Conservation (phyloP, 2,888 invertebrate genomes). For the Hecatera dysodea region DNA sequence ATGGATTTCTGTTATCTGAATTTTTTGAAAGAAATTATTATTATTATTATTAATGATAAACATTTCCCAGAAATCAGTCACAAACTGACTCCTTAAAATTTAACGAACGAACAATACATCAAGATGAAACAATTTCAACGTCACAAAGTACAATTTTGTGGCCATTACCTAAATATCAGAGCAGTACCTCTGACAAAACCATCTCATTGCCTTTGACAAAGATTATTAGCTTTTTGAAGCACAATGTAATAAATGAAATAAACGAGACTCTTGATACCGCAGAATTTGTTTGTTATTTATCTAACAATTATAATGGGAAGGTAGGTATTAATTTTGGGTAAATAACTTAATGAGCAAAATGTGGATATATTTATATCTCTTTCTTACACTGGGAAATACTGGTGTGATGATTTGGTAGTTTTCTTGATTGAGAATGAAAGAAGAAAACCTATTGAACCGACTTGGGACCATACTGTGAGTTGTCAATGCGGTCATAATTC, state of each 20-base stretch:
- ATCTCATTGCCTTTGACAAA: slow-evolving; percentile 54
- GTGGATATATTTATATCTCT: neutral
- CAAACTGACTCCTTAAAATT: slow-evolving; percentile 11
- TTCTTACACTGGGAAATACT: too few relatives aligned
- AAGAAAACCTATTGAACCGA: too few relatives aligned
- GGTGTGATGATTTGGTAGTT: too few relatives aligned
- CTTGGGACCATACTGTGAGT: too few relatives aligned
- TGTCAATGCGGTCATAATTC: too few relatives aligned
- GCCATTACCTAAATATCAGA: slow-evolving; percentile 34
- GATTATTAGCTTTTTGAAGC: slow-evolving; percentile 60
- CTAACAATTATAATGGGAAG: slow-evolving; percentile 13
- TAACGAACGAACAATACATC: slow-evolving; percentile 7
- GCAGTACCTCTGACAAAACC: slow-evolving; percentile 44
- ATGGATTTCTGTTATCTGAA: too few relatives aligned
- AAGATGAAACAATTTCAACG: slow-evolving; percentile 20
- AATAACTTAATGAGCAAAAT: neutral
- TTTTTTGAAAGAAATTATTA: too few relatives aligned
- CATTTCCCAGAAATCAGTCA: neutral
- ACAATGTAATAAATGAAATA: slow-evolving; percentile 54
- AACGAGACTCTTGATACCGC: slow-evolving; percentile 44
- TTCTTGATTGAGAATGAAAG: too few relatives aligned
- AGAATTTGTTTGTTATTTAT: slow-evolving; percentile 42
- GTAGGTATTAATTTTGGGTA: slow-evolving; percentile 25
- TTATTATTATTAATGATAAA: too few relatives aligned
- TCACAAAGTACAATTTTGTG: slow-evolving; percentile 24